Evolutionary conservation across 2,888 invertebrate species (phyloP).

Genomic region (Pocota personata): DNA sequence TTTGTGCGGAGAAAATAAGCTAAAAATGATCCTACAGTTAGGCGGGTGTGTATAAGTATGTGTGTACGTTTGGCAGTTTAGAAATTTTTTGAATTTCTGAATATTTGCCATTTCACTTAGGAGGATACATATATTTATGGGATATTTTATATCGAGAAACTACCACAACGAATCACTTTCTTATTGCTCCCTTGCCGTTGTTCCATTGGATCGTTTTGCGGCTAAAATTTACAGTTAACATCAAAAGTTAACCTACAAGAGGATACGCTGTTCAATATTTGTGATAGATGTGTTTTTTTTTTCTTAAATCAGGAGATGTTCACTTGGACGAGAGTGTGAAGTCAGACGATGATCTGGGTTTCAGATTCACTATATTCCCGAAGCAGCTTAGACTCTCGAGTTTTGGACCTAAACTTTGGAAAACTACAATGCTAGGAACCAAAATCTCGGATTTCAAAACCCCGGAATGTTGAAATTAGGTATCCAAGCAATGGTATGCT

Average conservation of each 20-base stretch:
- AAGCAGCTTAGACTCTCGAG: no score
- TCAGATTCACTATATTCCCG: no score
- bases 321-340: no score
- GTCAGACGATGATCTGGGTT: no score
- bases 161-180: background rate
- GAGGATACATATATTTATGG: background rate
- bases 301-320: no score
- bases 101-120: conserved; percentile 14
- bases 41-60: conserved; percentile 6
- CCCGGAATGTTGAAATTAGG: no score
- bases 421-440: no score
- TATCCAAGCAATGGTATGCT: no score
- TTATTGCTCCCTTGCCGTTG: background rate
- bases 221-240: background rate
- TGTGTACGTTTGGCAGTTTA: conserved; percentile 4
- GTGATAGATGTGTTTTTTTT: no score
- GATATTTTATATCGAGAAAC: conserved; percentile 8
- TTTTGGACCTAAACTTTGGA: no score
- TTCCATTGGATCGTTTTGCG: conserved; percentile 17
- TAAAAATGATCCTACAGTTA: conserved; percentile 41
- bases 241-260: background rate
- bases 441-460: no score
- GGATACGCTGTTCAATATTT: no score
- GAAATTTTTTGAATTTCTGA: conserved; percentile 5
- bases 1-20: conserved; percentile 38